A percentile compares a stretch with the other conserved stretches of the same genome.
Evolutionary conservation across 2,888 invertebrate species (phyloP).

Genomic region (Dicyrtomina minuta): DNA sequence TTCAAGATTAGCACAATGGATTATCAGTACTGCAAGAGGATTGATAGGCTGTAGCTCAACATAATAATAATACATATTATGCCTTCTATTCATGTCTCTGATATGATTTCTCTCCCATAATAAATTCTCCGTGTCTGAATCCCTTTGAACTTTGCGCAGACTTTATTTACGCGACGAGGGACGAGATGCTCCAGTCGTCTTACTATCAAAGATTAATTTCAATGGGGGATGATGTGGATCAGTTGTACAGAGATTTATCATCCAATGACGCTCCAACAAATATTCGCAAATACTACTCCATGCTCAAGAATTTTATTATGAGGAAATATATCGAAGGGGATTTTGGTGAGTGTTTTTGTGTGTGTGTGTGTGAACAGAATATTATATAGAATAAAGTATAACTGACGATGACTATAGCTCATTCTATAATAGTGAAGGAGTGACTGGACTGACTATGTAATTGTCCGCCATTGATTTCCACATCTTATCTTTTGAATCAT

Average conservation of each 20-base stretch:
- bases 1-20: too few species aligned
- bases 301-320: conserved; percentile 68
- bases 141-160: too few species aligned
- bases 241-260: conserved; percentile 73
- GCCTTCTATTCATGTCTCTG: too few species aligned
- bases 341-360: conserved; percentile 33
- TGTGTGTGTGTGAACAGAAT: not conserved
- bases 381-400: too few species aligned
- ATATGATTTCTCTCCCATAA: too few species aligned
- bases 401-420: too few species aligned
- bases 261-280: conserved; percentile 77
- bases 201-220: conserved; percentile 78
- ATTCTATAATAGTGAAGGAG: too few species aligned
- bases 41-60: too few species aligned
- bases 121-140: too few species aligned
- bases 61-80: too few species aligned
- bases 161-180: conserved; percentile 76
- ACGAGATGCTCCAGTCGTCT: conserved; percentile 75
- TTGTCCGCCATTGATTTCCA: not conserved
- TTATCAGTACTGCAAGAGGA: too few species aligned
- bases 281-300: conserved; percentile 71
- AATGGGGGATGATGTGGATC: conserved; percentile 77
- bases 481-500: not conserved
- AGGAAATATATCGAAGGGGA: conserved; percentile 58
- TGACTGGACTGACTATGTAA: too few species aligned